phyloP scores from a whole-genome alignment of 1,140 invertebrate species.

The Brachionus angularis region DNA sequence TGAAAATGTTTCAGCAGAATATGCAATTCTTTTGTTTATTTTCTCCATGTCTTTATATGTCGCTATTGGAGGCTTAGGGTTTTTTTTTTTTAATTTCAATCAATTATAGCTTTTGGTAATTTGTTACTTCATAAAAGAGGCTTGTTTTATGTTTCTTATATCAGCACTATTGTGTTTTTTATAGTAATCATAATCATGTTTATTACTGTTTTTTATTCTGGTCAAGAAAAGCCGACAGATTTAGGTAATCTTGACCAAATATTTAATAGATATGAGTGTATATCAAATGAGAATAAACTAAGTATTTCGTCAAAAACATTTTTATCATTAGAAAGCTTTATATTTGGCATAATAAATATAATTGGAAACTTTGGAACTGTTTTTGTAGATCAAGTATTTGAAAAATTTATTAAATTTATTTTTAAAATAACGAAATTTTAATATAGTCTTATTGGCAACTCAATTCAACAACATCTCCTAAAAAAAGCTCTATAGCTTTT shows the following conservation, averaged over 20 bases:
- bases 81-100: background rate
- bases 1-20: conserved; percentile 19
- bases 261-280: background rate
- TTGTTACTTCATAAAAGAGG: too few species aligned
- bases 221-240: background rate
- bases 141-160: conserved; percentile 48
- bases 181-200: conserved; percentile 46
- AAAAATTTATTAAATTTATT: conserved; percentile 57
- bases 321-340: conserved; percentile 51
- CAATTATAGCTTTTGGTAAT: too few species aligned
- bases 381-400: conserved; percentile 59
- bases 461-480: conserved; percentile 24
- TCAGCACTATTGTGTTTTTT: conserved; percentile 47
- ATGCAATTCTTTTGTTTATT: conserved; percentile 29
- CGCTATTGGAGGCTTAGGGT: conserved; percentile 29
- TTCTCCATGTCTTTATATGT: conserved; percentile 36
- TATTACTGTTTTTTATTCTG: conserved; percentile 47
- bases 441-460: conserved; percentile 46
- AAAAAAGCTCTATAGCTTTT: conserved; percentile 55
- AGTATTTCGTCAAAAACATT: conserved; percentile 54
- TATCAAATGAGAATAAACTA: conserved; percentile 47
- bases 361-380: conserved; percentile 58
- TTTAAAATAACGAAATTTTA: conserved; percentile 50
- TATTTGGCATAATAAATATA: conserved; percentile 57
- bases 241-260: conserved; percentile 8